Percentiles rank a stretch among this genome's conserved stretches.
These are phyloP conservation scores for Hirtodrosophila trivittata DNA, from an alignment of 2,888 invertebrate species.

Conservation along the genomic window DNA sequence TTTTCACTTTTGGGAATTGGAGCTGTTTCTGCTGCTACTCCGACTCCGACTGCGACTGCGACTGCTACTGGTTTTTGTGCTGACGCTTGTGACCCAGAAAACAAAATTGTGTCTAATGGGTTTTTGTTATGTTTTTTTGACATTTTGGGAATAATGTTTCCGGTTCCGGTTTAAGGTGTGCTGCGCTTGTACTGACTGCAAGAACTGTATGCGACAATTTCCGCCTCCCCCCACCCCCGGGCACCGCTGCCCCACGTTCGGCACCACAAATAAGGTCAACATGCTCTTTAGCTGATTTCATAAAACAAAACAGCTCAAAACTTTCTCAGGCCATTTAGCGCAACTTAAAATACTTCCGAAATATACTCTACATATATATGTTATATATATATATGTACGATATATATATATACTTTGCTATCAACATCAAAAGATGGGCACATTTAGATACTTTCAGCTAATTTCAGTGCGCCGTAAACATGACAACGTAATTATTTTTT, in stretches of 20 bases:
- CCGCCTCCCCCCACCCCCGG: conserved; percentile 40
- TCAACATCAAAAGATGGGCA: conserved; percentile 72
- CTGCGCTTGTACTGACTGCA: conserved; percentile 30
- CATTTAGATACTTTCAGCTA: conserved; percentile 74
- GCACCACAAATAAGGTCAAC: conserved; percentile 65
- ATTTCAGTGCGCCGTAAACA: conserved; percentile 75
- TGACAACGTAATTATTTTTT: conserved; percentile 78
- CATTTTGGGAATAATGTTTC: conserved; percentile 79
- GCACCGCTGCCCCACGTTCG: conserved; percentile 12
- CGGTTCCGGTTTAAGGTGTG: conserved; percentile 78
- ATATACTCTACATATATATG: background rate
- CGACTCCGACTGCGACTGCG: background rate
- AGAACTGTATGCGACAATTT: conserved; percentile 70
- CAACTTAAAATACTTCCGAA: conserved; percentile 2
- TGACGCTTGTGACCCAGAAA: conserved; percentile 72
- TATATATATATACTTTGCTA: conserved; percentile 20
- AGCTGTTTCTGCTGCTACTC: conserved; percentile 22
- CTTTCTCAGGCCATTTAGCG: conserved; percentile 4
- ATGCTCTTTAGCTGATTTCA: conserved; percentile 66
- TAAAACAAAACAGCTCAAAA: conserved; percentile 53
- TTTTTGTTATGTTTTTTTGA: conserved; percentile 78
- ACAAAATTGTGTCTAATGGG: conserved; percentile 76
- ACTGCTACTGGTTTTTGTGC: conserved; percentile 31
- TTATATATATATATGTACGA: background rate
- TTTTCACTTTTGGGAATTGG: conserved; percentile 64